Percentiles rank a stretch among this genome's conserved stretches.
Conservation (phyloP, 2,113 vertebrate genomes). For the Danio rerio region DNA sequence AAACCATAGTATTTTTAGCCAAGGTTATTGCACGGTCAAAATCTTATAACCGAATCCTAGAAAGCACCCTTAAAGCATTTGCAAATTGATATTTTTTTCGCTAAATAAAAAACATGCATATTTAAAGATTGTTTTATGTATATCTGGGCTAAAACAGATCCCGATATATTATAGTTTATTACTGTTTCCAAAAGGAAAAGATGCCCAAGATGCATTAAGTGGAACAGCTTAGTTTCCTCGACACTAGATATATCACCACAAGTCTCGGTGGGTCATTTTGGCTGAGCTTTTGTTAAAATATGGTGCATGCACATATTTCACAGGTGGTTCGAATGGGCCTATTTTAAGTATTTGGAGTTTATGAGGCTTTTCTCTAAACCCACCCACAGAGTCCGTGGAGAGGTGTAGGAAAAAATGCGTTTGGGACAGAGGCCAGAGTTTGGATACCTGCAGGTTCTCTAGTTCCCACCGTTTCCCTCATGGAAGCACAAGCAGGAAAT, state of each 20-base stretch:
- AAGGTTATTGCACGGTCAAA: no score
- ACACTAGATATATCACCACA: neutral
- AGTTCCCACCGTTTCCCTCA: constrained; percentile 28
- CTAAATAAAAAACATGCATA: no score
- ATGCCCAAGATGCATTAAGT: neutral
- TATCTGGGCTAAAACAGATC: no score
- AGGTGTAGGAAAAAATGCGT: neutral
- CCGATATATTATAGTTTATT: no score
- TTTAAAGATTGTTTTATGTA: no score
- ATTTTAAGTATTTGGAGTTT: neutral
- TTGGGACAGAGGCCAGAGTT: constrained; percentile 30
- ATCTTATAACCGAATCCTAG: no score
- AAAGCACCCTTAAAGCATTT: no score
- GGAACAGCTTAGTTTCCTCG: neutral
- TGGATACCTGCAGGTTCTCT: constrained; percentile 39
- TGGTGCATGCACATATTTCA: neutral
- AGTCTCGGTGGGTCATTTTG: neutral
- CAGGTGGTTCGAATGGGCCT: neutral
- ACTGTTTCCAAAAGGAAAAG: neutral
- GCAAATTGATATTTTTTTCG: no score
- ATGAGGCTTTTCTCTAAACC: neutral
- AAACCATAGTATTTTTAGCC: no score
- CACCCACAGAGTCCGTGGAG: neutral
- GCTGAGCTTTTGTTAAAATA: neutral
- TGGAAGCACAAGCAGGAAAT: constrained; percentile 48